Evolutionary conservation across 2,113 vertebrate species (phyloP), one percentile per base, ranked within the genome.

Genomic region (Phrynosoma blainvillii): DNA sequence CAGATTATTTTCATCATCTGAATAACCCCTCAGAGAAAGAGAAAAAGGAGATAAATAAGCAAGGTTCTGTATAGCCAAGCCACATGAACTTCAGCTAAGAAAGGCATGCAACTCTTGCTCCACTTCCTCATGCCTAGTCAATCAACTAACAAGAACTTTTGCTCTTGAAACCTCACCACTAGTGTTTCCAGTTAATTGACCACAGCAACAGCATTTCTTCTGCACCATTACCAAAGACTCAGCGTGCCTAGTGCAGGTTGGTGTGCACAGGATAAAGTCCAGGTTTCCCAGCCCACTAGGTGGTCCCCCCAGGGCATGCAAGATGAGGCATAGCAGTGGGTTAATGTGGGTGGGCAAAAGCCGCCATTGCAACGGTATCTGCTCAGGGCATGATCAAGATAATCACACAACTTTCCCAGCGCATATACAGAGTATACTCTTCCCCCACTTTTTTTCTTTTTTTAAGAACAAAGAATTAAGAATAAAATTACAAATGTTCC

Each of bases 301-400:
- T 95, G 95, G 94, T 91, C 94, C 93, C 95, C 94, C 85, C 93
- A 93, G 94, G 94, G 94, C 94, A 95, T 93, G 93, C 92, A 47
- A 95, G 93, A 90, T 95, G 93, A 90, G 94, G 90, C 92, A 18
- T 85, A 74, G 56, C 47, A 86, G 75, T 1, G 87, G 91, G 90
- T 88, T 94, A 90, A 93, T 91, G 40, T 89, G 91, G 91, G 89
- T 90, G 89, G 91, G 86, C 88, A 88, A 96, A 62, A 77, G 89
- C 86, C 91, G 89, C 91, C 92, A 84, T 93, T 93, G 93, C 94
- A 93, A 92, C 88, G 85, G 90, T 89, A 92, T 88, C 94, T 94
- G 94, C 93, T 95, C 92, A 94, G 92, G 94, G 94, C 93, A 94
- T 88, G 93, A 95, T 94, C 90, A 93, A 92, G 93, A 94, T 91